Evolutionary conservation across 2,113 vertebrate genomes (phyloP).

Genomic region (Leucopsar rothschildi): DNA sequence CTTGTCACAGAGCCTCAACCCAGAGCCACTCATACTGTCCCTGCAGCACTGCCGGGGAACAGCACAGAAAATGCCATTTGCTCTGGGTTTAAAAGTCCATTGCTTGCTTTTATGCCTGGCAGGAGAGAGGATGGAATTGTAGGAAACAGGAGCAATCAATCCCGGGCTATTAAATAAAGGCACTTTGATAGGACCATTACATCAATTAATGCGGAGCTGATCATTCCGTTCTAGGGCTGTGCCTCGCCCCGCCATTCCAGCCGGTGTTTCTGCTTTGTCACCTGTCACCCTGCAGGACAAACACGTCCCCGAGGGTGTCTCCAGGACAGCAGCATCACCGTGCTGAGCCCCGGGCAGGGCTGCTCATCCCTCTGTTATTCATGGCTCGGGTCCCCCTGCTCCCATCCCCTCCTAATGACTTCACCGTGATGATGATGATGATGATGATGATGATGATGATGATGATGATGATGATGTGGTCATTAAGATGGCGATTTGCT

Average conservation of each 20-base stretch:
- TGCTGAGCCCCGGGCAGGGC: background rate
- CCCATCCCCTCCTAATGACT: background rate
- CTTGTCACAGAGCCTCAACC: background rate
- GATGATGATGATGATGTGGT: background rate
- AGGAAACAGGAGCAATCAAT: background rate
- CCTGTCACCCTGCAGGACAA: background rate
- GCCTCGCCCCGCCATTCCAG: background rate
- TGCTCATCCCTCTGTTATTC: background rate
- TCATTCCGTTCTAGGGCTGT: background rate
- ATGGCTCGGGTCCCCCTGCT: background rate
- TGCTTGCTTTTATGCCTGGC: background rate
- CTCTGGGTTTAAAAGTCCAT: background rate
- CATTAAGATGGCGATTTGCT: constrained; percentile 15
- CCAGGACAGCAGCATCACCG: rapidly evolving
- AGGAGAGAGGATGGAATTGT: background rate
- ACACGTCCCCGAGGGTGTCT: background rate
- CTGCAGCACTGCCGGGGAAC: background rate
- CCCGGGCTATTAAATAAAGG: background rate
- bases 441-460: background rate
- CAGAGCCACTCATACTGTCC: background rate
- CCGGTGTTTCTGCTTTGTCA: background rate
- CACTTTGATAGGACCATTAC: background rate
- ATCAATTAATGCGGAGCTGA: background rate
- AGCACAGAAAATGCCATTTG: background rate
- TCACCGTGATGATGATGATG: background rate